These are phyloP conservation scores for Pachydiplax longipennis DNA, from an alignment of 2,888 invertebrate species.

Conservation along the genomic window DNA sequence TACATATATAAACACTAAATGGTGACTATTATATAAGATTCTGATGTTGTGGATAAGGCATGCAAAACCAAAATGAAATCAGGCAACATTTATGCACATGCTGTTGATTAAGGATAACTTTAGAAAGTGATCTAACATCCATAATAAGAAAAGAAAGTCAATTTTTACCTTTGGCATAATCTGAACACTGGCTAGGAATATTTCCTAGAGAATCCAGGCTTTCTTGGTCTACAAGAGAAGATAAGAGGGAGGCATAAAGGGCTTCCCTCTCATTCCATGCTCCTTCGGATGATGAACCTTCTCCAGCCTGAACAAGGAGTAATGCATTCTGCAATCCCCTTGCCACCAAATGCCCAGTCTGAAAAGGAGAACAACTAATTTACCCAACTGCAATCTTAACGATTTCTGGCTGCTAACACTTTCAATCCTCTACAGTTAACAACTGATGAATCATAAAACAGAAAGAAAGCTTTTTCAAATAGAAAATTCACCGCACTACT, in stretches of 20 bases:
- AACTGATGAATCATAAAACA: too few relatives aligned
- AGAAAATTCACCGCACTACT: too few relatives aligned
- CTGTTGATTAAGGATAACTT: too few relatives aligned
- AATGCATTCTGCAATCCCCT: conserved; percentile 28
- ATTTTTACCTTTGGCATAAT: neutral
- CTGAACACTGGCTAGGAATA: neutral
- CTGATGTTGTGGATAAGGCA: neutral
- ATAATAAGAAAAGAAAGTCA: too few relatives aligned
- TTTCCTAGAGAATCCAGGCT: neutral
- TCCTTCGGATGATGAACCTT: neutral
- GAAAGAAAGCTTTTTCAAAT: too few relatives aligned
- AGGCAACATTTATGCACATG: too few relatives aligned
- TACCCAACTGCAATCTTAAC: too few relatives aligned
- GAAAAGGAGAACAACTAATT: neutral
- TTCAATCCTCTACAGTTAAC: too few relatives aligned
- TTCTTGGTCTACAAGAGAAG: conserved; percentile 16
- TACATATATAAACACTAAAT: too few relatives aligned
- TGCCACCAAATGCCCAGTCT: conserved; percentile 31
- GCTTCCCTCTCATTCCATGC: conserved; percentile 13
- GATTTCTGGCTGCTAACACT: too few relatives aligned
- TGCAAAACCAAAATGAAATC: neutral
- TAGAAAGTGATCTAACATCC: too few relatives aligned
- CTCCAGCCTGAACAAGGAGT: conserved; percentile 1
- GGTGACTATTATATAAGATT: too few relatives aligned
- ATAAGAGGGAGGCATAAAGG: neutral